Evolutionary conservation across 2,797 vertebrate genomes (phyloP).

Genomic region (Glossophaga mutica): DNA sequence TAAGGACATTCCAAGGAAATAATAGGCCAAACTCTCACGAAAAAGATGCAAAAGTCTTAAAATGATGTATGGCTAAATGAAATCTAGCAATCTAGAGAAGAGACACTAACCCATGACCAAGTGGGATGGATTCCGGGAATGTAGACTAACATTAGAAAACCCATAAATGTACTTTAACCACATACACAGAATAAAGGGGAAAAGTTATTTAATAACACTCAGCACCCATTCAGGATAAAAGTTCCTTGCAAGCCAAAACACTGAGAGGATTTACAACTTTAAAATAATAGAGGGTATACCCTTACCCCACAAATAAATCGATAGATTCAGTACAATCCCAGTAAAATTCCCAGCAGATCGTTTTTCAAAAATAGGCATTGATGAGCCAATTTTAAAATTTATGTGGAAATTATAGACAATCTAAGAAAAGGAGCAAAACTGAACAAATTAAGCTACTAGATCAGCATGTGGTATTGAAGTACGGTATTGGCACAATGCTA

Average conservation of each 20-base stretch:
- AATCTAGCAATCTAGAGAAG: not conserved
- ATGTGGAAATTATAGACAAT: not conserved
- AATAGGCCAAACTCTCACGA: not conserved
- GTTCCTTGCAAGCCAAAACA: not conserved
- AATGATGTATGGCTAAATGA: not conserved
- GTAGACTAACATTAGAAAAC: constrained; percentile 25
- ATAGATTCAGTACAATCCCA: not conserved
- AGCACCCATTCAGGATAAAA: not conserved
- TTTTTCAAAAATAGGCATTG: not conserved
- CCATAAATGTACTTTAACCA: not conserved
- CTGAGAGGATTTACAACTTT: not conserved
- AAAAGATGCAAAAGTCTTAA: not conserved
- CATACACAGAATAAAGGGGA: not conserved
- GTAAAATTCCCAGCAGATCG: not conserved
- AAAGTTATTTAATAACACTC: not conserved
- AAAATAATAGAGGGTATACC: not conserved
- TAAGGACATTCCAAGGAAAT: not conserved
- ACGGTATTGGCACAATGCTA: not conserved
- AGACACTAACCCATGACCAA: not conserved
- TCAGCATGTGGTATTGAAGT: not conserved
- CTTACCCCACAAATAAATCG: not conserved
- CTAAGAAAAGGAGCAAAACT: not conserved
- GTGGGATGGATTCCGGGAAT: not conserved
- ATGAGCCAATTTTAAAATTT: not conserved
- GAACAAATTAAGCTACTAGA: not conserved